Conservation (phyloP, 2,888 invertebrate genomes). For the Panorpa germanica region DNA sequence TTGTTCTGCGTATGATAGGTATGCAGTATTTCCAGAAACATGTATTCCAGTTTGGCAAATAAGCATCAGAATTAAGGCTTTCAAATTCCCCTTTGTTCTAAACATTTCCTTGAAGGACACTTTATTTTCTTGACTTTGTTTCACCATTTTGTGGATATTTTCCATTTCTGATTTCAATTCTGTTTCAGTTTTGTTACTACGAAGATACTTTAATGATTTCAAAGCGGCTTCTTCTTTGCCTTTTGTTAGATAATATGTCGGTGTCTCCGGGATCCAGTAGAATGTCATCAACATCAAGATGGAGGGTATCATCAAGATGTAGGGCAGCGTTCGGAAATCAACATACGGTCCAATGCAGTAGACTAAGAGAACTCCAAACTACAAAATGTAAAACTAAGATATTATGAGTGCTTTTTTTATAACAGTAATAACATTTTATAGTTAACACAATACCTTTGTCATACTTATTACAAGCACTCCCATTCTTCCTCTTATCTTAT, state of each 20-base stretch:
- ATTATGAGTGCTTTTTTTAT: too few species aligned
- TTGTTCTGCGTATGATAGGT: slow-evolving; percentile 35
- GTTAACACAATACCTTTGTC: too few species aligned
- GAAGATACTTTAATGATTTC: slow-evolving; percentile 31
- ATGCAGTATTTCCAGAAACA: slow-evolving; percentile 37
- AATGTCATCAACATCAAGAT: slow-evolving; percentile 34
- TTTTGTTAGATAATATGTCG: slow-evolving; percentile 33
- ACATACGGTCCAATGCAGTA: slow-evolving; percentile 38
- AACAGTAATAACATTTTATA: too few species aligned
- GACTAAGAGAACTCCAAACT: slow-evolving; percentile 36
- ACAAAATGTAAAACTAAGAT: too few species aligned
- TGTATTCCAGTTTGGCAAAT: slow-evolving; percentile 40
- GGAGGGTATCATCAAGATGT: slow-evolving; percentile 33
- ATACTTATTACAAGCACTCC: slow-evolving; percentile 37
- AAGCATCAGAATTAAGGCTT: slow-evolving; percentile 35
- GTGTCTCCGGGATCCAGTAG: slow-evolving; percentile 44
- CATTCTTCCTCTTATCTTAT: slow-evolving; percentile 35
- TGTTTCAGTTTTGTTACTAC: slow-evolving; percentile 30
- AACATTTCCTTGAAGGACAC: slow-evolving; percentile 30
- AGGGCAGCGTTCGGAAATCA: slow-evolving; percentile 32
- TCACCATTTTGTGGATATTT: slow-evolving; percentile 30
- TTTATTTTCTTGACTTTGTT: slow-evolving; percentile 31
- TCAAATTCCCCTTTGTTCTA: slow-evolving; percentile 29
- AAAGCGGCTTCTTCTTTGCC: slow-evolving; percentile 31
- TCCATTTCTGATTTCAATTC: slow-evolving; percentile 34